Evolutionary conservation across 2,797 vertebrate genomes (phyloP).

Genomic region (Mergus octosetaceus): DNA sequence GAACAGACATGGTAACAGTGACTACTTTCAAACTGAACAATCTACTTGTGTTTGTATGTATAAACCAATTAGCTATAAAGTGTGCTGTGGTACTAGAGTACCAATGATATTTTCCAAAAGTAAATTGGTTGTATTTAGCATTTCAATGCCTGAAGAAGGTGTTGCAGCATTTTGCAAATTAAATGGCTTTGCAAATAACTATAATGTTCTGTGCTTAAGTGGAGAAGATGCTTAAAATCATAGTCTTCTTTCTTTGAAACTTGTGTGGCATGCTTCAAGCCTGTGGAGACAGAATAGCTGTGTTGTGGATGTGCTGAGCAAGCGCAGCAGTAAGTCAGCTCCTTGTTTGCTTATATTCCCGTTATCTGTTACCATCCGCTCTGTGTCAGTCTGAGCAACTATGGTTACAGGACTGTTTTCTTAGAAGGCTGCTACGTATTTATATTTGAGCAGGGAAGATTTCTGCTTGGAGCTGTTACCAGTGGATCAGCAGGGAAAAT

Average conservation of each 20-base stretch:
- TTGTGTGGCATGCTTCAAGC: neutral
- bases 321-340: neutral
- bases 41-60: neutral
- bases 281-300: neutral
- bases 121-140: neutral
- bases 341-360: neutral
- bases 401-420: neutral
- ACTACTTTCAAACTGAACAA: neutral
- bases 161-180: neutral
- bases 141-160: neutral
- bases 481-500: neutral
- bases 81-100: neutral
- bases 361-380: neutral
- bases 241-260: neutral
- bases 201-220: neutral
- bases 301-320: neutral
- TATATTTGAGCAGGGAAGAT: neutral
- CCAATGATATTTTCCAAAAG: neutral
- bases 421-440: conserved; percentile 10
- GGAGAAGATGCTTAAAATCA: neutral
- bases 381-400: neutral
- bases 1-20: neutral
- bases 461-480: conserved; percentile 12
- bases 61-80: neutral
- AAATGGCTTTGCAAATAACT: neutral